Base-by-base conservation (phyloP, 2,888 invertebrate genomes). In the Autographa gamma region DNA sequence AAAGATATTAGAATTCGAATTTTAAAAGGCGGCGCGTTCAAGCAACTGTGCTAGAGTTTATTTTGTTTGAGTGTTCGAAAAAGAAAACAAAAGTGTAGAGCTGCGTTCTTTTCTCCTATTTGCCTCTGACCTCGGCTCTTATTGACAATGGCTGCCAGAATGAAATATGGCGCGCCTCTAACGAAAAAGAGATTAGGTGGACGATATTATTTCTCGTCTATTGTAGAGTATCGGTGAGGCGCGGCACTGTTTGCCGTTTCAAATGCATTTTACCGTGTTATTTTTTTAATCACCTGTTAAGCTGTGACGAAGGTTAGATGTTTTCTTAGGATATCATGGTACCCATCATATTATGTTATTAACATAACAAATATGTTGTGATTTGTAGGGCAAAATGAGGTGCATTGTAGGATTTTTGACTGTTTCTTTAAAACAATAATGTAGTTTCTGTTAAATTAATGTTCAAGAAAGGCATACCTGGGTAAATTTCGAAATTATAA, bases 91-190 rank as follows among this genome's bases (percentile, higher is more conserved):
- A 93, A 93, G 89, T 92, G 86, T 83, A 78, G 87, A 83, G 19
- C 54, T 56, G 25, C 79, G 90, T 91, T 93, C 89, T 93, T 94
- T 95, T 94, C 91, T 94, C 90, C 91, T 93, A 93, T 94, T 95
- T 95, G 95, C 93, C 93, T 92, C 92, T 93, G 95, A 95, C 95
- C 95, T 93, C 94, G 91, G 91, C 85, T 90, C 89, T 89, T 93
- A 94, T 94, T 95, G 95, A 95, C 95, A 95, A 95, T 95, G 92
- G 92, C 94, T 94, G 94, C 93, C 94, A 92, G 93, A 92, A 95
- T 95, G 95, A 95, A 95, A 94, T 95, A 95, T 95, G 93, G 94
- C 90, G 92, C 89, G 91, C 88, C 91, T 92, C 90, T 93, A 93
- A 95, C 92, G 91, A 92, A 94, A 94, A 92, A 93, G 91, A 94